A percentile compares a stretch with the other conserved stretches of the same genome.
Conservation (phyloP, 2,888 invertebrate species). For the Pachycephus smyrnensis region DNA sequence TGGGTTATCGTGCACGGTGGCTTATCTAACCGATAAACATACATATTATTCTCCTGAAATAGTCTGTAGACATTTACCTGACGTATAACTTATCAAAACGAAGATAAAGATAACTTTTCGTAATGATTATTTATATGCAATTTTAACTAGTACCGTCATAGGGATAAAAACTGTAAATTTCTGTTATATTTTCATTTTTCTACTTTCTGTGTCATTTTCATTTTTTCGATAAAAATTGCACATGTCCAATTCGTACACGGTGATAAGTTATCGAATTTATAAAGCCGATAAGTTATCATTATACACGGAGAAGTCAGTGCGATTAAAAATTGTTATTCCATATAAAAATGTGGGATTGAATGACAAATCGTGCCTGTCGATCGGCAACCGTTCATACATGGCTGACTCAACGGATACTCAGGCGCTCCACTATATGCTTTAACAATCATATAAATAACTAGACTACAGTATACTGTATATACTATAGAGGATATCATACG, state of each 20-base stretch:
- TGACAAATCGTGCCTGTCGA: background rate
- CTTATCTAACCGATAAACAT: background rate
- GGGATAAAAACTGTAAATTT: background rate
- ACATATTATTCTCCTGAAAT: background rate
- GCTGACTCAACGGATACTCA: background rate
- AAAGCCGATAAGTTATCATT: background rate
- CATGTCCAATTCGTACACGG: background rate
- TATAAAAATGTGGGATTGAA: background rate
- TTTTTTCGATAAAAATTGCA: background rate
- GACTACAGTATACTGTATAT: too few species aligned
- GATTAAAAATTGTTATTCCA: background rate
- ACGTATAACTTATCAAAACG: background rate
- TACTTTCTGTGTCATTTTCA: background rate
- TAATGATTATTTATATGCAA: background rate
- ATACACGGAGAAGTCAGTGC: background rate
- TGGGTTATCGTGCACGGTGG: background rate
- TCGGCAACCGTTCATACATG: background rate
- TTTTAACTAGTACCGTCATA: too few species aligned
- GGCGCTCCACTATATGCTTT: background rate
- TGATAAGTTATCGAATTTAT: background rate
- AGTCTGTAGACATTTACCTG: background rate
- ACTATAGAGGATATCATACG: background rate
- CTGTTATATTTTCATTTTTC: background rate
- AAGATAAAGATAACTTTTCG: background rate
- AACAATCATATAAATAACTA: background rate